phyloP scores from a whole-genome alignment of 2,113 vertebrate species.

The Orientallactaga bullata region DNA sequence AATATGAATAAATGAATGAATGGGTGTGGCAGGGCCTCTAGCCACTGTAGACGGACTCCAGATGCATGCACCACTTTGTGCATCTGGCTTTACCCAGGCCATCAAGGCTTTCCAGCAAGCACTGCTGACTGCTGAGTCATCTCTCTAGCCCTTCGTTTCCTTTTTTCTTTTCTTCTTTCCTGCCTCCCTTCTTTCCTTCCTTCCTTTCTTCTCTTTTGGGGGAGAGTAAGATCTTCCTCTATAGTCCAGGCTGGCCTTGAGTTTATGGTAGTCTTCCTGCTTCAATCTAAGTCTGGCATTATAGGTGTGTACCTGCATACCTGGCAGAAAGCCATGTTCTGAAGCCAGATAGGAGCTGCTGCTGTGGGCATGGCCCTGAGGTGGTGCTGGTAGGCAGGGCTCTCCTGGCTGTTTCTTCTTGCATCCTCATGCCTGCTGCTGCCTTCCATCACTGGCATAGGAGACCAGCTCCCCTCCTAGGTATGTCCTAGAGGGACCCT shows the following conservation, averaged over 20 bases:
- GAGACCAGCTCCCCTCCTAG: neutral
- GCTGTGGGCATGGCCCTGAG: too few relatives aligned
- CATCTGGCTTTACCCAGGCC: too few relatives aligned
- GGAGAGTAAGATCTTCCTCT: neutral
- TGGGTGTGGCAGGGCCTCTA: too few relatives aligned
- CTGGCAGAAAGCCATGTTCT: neutral
- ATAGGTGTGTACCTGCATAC: neutral
- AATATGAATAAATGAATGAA: too few relatives aligned
- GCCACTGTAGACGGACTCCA: too few relatives aligned
- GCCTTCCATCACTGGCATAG: neutral
- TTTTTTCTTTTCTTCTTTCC: rapidly evolving
- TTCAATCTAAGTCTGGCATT: neutral
- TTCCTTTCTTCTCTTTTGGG: neutral
- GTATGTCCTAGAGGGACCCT: neutral
- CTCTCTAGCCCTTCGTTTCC: too few relatives aligned
- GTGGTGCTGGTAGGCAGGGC: neutral
- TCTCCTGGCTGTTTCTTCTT: neutral
- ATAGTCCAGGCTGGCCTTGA: neutral
- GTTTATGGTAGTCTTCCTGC: neutral
- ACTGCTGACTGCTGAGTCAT: too few relatives aligned
- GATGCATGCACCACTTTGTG: too few relatives aligned
- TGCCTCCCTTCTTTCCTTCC: neutral
- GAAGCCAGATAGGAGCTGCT: neutral
- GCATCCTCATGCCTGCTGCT: neutral
- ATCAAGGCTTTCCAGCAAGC: too few relatives aligned